Conservation (phyloP, 2,888 invertebrate species). For the Baccha elongata region DNA sequence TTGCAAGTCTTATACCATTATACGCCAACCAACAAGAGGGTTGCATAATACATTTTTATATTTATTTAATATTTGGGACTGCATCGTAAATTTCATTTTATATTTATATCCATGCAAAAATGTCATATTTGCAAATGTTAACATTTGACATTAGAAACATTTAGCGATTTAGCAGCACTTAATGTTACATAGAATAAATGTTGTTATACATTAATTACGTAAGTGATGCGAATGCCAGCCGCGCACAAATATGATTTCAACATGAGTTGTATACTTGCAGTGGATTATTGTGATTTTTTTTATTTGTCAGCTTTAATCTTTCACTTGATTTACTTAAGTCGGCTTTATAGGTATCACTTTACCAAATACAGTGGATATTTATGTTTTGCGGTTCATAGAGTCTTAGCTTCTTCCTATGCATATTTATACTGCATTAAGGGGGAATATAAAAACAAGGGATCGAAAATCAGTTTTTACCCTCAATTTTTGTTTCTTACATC, state of each 20-base stretch:
- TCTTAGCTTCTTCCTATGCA: not conserved
- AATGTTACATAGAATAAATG: not conserved
- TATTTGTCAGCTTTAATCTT: constrained; percentile 58
- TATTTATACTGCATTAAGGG: not conserved
- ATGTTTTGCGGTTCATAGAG: constrained; percentile 69
- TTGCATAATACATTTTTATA: not conserved
- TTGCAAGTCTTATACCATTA: not conserved
- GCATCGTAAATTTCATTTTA: constrained; percentile 64
- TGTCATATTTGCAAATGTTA: constrained; percentile 60
- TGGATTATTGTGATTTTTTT: constrained; percentile 30
- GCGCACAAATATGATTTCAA: constrained; percentile 8
- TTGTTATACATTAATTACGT: constrained; percentile 17
- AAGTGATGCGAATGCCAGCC: not conserved
- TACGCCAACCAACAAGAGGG: constrained; percentile 23
- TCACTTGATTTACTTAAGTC: constrained; percentile 67
- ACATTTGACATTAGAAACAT: constrained; percentile 29
- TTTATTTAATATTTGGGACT: constrained; percentile 57
- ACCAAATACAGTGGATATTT: constrained; percentile 64
- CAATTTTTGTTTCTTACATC: constrained; percentile 4
- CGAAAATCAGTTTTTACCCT: constrained; percentile 15
- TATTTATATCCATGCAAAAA: constrained; percentile 46
- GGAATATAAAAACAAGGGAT: constrained; percentile 11
- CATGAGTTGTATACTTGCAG: not conserved
- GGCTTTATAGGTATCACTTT: constrained; percentile 60
- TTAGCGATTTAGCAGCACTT: constrained; percentile 5